These are phyloP conservation scores for Semaprochilodus insignis DNA, from an alignment of 2,797 vertebrate species.

Conservation along the genomic window DNA sequence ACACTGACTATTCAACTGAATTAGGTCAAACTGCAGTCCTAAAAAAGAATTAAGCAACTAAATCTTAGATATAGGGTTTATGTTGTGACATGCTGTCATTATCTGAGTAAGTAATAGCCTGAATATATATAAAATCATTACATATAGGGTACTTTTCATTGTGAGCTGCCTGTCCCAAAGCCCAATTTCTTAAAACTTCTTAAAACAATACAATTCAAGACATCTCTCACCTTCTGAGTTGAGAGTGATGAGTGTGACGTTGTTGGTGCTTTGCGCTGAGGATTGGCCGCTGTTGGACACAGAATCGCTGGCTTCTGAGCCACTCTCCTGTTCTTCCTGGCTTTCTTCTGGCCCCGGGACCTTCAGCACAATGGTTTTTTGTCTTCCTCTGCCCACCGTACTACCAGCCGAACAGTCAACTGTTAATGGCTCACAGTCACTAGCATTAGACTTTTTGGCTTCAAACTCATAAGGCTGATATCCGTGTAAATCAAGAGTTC, in stretches of 20 bases:
- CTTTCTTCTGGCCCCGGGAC: slow-evolving; percentile 92
- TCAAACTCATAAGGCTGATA: background rate
- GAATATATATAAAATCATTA: too few species aligned
- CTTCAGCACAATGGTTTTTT: slow-evolving; percentile 98
- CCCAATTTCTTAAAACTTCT: too few species aligned
- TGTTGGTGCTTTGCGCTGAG: slow-evolving; percentile 86
- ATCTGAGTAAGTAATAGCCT: too few species aligned
- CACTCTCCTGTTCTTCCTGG: slow-evolving; percentile 95
- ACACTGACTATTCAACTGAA: background rate
- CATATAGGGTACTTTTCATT: too few species aligned
- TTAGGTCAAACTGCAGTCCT: too few species aligned
- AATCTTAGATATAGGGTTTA: too few species aligned
- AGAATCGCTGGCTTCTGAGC: slow-evolving; percentile 95
- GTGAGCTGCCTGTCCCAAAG: too few species aligned
- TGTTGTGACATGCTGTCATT: too few species aligned
- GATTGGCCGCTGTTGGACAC: slow-evolving; percentile 90
- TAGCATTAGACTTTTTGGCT: slow-evolving; percentile 3
- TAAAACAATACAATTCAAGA: too few species aligned
- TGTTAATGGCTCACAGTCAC: slow-evolving; percentile 29
- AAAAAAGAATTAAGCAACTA: too few species aligned
- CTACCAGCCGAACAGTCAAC: slow-evolving; percentile 71
- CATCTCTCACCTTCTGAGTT: slow-evolving; percentile 91
- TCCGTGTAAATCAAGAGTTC: slow-evolving; percentile 4
- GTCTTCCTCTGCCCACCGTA: slow-evolving; percentile 87
- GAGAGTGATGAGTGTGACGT: slow-evolving; percentile 96